These are phyloP conservation scores for Abrostola tripartita DNA, from an alignment of 2,888 invertebrate species.

Conservation along the genomic window DNA sequence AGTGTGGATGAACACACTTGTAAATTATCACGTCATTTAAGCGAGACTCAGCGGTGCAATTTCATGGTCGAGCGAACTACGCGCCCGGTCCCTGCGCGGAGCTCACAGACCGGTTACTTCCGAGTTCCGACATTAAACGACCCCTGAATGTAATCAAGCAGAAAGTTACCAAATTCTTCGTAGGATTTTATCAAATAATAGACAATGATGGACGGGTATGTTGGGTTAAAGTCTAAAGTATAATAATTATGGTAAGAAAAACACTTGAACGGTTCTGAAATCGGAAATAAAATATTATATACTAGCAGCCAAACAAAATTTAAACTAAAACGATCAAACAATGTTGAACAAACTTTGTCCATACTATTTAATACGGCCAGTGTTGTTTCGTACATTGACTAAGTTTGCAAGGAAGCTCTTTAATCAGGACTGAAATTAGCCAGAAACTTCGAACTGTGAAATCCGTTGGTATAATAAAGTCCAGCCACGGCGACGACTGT, in stretches of 20 bases:
- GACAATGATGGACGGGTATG: conserved; percentile 36
- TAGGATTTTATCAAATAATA: conserved; percentile 40
- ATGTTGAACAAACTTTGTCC: conserved; percentile 31
- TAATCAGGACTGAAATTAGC: conserved; percentile 55
- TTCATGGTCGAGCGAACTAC: conserved; percentile 68
- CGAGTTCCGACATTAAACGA: conserved; percentile 45
- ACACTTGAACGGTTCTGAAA: background rate
- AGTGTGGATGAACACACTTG: conserved; percentile 68
- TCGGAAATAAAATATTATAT: background rate
- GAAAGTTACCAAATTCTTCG: conserved; percentile 48
- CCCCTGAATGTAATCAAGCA: conserved; percentile 52
- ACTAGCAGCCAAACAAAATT: conserved; percentile 9
- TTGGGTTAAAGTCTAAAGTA: background rate
- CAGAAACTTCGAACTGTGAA: conserved; percentile 51
- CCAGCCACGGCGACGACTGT: conserved; percentile 48
- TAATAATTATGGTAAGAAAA: background rate
- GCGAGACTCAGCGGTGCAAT: conserved; percentile 69
- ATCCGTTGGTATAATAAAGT: conserved; percentile 55
- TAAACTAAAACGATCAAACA: conserved; percentile 29
- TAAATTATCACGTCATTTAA: conserved; percentile 78
- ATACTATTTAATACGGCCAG: conserved; percentile 39
- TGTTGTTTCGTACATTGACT: conserved; percentile 42
- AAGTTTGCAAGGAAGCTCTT: conserved; percentile 57
- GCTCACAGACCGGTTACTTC: conserved; percentile 47
- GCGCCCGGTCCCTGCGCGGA: conserved; percentile 52